Conservation (phyloP, 2,113 vertebrate species). For the Aegithalos caudatus region DNA sequence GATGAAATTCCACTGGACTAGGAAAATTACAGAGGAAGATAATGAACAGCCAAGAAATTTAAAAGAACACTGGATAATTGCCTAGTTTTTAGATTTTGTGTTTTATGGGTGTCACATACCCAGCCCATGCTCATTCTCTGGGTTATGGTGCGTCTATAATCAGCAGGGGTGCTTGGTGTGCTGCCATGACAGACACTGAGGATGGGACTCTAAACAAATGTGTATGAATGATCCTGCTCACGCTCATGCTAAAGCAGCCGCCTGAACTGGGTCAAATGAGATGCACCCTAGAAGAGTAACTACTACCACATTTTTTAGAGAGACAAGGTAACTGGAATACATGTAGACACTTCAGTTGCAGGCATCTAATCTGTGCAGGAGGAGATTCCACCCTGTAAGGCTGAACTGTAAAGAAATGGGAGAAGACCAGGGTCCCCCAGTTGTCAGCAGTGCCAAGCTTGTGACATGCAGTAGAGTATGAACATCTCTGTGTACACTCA, state of each 20-base stretch:
- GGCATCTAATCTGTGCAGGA: background rate
- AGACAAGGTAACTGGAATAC: background rate
- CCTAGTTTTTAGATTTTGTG: background rate
- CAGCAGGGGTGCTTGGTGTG: background rate
- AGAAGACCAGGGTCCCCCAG: background rate
- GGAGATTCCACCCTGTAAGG: background rate
- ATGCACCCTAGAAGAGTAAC: background rate
- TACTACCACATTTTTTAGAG: background rate
- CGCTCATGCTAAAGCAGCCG: background rate
- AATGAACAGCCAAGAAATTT: background rate
- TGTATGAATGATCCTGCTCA: background rate
- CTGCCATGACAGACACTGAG: background rate
- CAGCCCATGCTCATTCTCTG: background rate
- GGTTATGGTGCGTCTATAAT: background rate
- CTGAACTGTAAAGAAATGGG: background rate
- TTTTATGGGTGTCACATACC: background rate
- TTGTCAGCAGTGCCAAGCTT: background rate
- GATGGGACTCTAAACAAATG: background rate
- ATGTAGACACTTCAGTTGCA: background rate
- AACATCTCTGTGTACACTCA: background rate
- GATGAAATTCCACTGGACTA: background rate
- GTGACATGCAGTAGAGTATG: background rate
- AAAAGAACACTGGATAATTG: background rate
- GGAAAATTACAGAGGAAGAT: background rate
- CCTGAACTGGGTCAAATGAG: background rate